phyloP scores from a whole-genome alignment of 2,797 vertebrate genomes.

The Lateolabrax maculatus region DNA sequence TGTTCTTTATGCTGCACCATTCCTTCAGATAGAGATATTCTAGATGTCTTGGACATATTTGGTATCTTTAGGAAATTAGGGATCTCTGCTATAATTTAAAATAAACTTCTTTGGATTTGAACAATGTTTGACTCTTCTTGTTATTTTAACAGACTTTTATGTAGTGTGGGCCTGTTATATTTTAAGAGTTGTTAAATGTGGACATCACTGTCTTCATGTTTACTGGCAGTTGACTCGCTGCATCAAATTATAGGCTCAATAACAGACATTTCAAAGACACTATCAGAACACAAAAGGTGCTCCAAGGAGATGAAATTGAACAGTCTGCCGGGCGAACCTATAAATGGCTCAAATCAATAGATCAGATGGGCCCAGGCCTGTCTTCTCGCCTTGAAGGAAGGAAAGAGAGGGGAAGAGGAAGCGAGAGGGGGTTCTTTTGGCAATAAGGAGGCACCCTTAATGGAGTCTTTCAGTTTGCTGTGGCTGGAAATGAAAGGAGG shows the following conservation, averaged over 20 bases:
- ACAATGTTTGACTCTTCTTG: neutral
- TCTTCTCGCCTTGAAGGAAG: slow-evolving; percentile 63
- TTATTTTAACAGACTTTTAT: neutral
- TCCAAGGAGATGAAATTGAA: slow-evolving; percentile 40
- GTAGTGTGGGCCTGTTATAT: neutral
- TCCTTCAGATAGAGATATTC: neutral
- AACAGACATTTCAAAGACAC: slow-evolving; percentile 16
- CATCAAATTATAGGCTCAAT: slow-evolving; percentile 41
- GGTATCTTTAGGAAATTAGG: neutral
- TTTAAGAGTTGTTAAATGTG: slow-evolving; percentile 28
- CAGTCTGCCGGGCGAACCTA: slow-evolving; percentile 46
- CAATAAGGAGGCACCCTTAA: slow-evolving; percentile 74
- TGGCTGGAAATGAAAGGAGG: slow-evolving; percentile 83
- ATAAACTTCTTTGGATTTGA: neutral
- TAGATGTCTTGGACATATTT: slow-evolving; percentile 3
- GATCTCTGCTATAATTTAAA: neutral
- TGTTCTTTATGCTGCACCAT: neutral
- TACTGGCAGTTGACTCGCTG: slow-evolving; percentile 34
- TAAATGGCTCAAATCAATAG: slow-evolving; percentile 69
- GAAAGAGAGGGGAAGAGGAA: slow-evolving; percentile 36
- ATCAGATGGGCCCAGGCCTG: slow-evolving; percentile 56
- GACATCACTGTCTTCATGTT: slow-evolving; percentile 39
- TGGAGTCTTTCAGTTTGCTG: slow-evolving; percentile 82
- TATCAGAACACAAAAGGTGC: slow-evolving; percentile 59
- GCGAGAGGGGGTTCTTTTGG: slow-evolving; percentile 58